Evolutionary conservation across 2,113 vertebrate genomes (phyloP), one percentile per base, ranked within the genome.

Genomic region (Charadrius vociferus): DNA sequence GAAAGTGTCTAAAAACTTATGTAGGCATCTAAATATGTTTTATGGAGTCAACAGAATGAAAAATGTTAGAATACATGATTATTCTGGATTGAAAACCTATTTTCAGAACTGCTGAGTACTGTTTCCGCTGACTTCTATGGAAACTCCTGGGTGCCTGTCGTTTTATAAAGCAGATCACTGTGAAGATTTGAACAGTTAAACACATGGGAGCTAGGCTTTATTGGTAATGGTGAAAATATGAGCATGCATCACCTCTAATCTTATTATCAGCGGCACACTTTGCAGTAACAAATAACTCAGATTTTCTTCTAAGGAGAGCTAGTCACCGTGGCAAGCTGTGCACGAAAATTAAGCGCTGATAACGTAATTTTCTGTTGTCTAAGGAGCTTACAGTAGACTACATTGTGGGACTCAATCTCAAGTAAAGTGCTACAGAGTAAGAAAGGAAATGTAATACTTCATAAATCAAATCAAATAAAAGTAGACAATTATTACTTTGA

Each of bases 321-420:
- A 93, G 88, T 62, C 36, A 70, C 70, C 61, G 30, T 81, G 83
- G 86, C 83, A 97, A 93, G 56, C 82, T 88, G 77, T 85, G 77
- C n/a, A 74, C 6, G 2, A 79, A 95, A 95, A 97, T 95, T 79
- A 92, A 81, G 17, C 1, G 4, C 58, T 36, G 23, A 77, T 81
- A 91, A 89, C 0, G 0, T 56, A 89, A 93, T 94, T 84, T 92
- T 87, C 73, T 85, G 7, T 87, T 81, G 91, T 72, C 73, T 79
- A 53, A 93, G 88, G 58, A 77, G 49, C 26, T 82, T 90, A 32
- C 9, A 37, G 43, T 43, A 41, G 29, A 47, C 52, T 61, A 52
- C 23, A 47, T 3, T 68, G 27, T 75, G 77, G 10, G 61, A 63
- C 50, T 86, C 39, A 73, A 37, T 85, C 70, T 88, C 21, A 27